A percentile compares a stretch with the other conserved stretches of the same genome.
Conservation (phyloP, 2,888 invertebrate genomes). For the Holacanthella duospinosa region DNA sequence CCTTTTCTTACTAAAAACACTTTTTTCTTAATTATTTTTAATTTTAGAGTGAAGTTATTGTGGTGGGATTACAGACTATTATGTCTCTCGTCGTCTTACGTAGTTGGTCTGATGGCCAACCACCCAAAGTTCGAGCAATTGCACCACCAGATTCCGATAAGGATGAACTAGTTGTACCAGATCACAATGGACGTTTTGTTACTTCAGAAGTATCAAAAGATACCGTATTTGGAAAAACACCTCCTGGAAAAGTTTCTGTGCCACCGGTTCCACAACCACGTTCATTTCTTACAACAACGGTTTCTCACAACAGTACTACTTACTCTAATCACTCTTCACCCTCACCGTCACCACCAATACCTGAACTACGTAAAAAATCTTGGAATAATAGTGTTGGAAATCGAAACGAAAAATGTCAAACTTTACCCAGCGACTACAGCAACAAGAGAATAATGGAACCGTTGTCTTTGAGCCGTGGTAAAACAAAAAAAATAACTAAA, state of each 20-base stretch:
- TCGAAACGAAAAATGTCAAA: not conserved
- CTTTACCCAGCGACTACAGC: not conserved
- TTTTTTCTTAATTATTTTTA: too few relatives aligned
- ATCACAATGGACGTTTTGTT: constrained; percentile 10
- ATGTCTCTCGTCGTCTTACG: constrained; percentile 11
- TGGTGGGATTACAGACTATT: too few relatives aligned
- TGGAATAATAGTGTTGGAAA: not conserved
- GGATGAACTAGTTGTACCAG: constrained; percentile 8
- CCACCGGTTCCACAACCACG: not conserved
- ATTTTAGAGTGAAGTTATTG: too few relatives aligned
- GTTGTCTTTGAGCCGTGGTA: constrained; percentile 4
- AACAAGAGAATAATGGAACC: not conserved
- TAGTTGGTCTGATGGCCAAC: constrained; percentile 12
- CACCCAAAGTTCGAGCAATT: constrained; percentile 8
- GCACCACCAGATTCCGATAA: constrained; percentile 11
- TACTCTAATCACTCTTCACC: not conserved
- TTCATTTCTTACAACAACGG: not conserved
- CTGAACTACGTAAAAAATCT: not conserved
- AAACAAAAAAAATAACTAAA: too few relatives aligned
- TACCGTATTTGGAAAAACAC: not conserved
- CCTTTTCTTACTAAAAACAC: too few relatives aligned
- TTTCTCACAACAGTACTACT: not conserved
- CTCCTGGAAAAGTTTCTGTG: not conserved
- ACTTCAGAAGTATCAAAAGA: constrained; percentile 2
- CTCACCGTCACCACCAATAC: not conserved